Evolutionary conservation across 2,113 vertebrate genomes (phyloP).

Genomic region (Cisticola juncidis): DNA sequence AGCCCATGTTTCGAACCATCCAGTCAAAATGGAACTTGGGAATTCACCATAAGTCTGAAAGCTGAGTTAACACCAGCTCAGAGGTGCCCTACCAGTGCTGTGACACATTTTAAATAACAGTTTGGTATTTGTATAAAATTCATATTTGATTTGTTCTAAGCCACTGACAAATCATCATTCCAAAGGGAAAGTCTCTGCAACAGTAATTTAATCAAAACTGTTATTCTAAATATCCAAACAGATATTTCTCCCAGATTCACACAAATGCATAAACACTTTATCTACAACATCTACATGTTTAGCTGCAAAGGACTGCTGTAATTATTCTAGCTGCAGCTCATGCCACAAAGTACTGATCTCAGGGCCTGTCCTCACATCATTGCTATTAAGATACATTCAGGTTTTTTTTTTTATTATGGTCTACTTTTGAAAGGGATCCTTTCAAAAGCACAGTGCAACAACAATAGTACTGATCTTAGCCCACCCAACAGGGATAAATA

Average conservation of each 20-base stretch:
- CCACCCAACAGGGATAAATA: background rate
- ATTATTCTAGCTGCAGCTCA: background rate
- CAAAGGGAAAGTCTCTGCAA: background rate
- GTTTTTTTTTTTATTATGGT: background rate
- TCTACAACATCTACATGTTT: background rate
- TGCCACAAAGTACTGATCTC: background rate
- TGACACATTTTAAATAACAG: background rate
- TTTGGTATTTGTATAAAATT: background rate
- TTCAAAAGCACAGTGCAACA: background rate
- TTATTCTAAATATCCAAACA: conserved; percentile 28
- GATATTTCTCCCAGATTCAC: background rate
- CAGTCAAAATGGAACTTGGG: background rate
- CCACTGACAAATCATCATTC: background rate
- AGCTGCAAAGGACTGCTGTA: background rate
- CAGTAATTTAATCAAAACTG: conserved; percentile 1
- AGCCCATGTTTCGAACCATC: background rate
- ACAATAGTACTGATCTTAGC: background rate
- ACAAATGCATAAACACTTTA: background rate
- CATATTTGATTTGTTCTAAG: background rate
- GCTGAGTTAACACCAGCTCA: background rate
- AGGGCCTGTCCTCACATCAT: background rate
- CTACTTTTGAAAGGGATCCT: background rate
- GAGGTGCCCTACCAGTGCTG: background rate
- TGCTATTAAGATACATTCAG: background rate
- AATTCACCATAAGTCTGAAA: background rate